These are phyloP conservation scores for Druon quercuslanigerum DNA, from an alignment of 1,140 invertebrate genomes.

Conservation along the genomic window DNA sequence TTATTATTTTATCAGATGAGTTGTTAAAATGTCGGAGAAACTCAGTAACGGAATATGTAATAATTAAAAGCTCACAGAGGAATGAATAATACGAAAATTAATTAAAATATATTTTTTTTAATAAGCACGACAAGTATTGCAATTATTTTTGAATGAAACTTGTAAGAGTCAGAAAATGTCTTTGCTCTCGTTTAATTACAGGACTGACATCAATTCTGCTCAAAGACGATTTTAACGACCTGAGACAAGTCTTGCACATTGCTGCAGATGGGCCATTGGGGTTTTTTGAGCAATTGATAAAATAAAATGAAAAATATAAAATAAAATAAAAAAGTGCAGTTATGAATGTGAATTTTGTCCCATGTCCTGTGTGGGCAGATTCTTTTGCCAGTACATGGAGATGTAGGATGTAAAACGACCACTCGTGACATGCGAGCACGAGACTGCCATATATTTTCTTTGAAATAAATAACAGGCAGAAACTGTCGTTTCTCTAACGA, in stretches of 20 bases:
- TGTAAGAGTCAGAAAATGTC: neutral
- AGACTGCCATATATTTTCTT: slow-evolving; percentile 3
- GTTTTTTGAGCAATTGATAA: neutral
- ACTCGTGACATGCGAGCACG: slow-evolving; percentile 32
- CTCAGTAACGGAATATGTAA: too few species aligned
- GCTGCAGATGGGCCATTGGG: neutral
- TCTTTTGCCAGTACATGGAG: slow-evolving; percentile 41
- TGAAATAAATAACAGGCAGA: slow-evolving; percentile 5
- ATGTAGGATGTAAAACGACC: slow-evolving; percentile 43
- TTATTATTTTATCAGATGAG: too few species aligned
- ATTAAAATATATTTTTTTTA: too few species aligned
- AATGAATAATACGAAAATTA: too few species aligned
- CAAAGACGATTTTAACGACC: slow-evolving; percentile 26
- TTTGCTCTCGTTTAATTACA: neutral
- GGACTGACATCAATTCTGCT: slow-evolving; percentile 3
- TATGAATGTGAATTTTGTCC: slow-evolving; percentile 7
- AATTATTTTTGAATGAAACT: too few species aligned
- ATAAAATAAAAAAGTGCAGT: too few species aligned
- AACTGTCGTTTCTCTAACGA: neutral
- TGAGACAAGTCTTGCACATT: neutral
- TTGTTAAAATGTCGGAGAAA: too few species aligned
- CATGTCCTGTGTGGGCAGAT: slow-evolving; percentile 35
- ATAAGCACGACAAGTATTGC: too few species aligned
- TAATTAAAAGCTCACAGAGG: too few species aligned
- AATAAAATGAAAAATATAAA: too few species aligned